Conservation (phyloP, 2,888 invertebrate genomes). For the Pardosa pseudoannulata region DNA sequence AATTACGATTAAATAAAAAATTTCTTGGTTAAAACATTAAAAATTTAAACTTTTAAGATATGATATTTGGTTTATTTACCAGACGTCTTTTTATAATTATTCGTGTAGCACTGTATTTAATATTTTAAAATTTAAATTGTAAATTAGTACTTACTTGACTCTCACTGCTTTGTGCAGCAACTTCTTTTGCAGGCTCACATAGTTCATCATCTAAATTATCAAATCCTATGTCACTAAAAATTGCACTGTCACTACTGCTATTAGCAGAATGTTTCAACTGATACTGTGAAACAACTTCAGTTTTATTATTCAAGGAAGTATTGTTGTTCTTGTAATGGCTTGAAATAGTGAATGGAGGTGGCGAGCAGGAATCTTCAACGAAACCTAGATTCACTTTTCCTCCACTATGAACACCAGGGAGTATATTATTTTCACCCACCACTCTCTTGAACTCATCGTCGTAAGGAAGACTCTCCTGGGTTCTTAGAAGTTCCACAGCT, state of each 20-base stretch:
- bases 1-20: too few relatives aligned
- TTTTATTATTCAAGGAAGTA: background rate
- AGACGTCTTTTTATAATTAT: too few relatives aligned
- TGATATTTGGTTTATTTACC: too few relatives aligned
- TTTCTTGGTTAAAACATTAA: too few relatives aligned
- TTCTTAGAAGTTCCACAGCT: constrained; percentile 73
- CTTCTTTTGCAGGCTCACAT: constrained; percentile 51
- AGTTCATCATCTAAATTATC: constrained; percentile 24
- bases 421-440: constrained; percentile 22
- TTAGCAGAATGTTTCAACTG: background rate
- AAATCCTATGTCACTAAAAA: background rate
- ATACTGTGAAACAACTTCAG: background rate
- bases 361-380: constrained; percentile 34
- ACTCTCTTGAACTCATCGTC: constrained; percentile 73
- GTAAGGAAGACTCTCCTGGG: constrained; percentile 73
- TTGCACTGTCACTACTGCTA: background rate
- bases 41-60: too few relatives aligned
- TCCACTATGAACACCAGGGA: background rate
- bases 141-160: constrained; percentile 24
- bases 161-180: constrained; percentile 1
- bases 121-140: background rate
- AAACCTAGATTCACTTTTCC: constrained; percentile 56
- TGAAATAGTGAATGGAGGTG: background rate
- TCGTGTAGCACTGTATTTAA: too few relatives aligned
- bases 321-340: background rate